These are phyloP conservation scores for Dryococelus australis DNA, from an alignment of 2,888 invertebrate species.

Conservation along the genomic window DNA sequence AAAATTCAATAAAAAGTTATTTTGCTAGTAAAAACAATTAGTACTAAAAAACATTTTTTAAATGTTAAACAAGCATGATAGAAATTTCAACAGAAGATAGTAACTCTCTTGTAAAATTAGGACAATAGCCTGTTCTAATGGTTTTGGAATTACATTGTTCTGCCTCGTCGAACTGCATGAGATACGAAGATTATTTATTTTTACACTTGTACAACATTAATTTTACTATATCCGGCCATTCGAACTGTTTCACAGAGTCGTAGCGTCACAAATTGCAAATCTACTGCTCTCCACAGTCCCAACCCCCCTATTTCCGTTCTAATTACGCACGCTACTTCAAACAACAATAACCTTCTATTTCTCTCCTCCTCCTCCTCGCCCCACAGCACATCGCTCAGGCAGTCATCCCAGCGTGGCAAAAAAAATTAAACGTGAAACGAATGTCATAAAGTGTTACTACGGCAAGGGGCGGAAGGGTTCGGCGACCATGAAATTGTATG, in stretches of 20 bases:
- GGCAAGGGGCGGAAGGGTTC: not conserved
- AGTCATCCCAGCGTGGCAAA: not conserved
- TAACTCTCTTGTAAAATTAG: not conserved
- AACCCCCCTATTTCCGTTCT: not conserved
- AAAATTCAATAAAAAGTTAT: too few relatives aligned
- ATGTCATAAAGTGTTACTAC: not conserved
- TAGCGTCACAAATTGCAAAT: conserved; percentile 1
- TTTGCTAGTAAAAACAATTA: too few relatives aligned
- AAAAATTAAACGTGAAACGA: not conserved
- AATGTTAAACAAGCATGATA: not conserved
- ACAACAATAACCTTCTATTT: not conserved
- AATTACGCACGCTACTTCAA: not conserved
- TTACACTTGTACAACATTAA: not conserved
- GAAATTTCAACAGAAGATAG: not conserved
- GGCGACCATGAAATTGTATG: not conserved
- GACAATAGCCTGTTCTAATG: not conserved
- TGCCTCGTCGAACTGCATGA: not conserved
- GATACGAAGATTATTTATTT: not conserved
- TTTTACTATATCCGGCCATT: not conserved
- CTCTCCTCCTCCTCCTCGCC: not conserved
- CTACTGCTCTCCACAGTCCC: not conserved
- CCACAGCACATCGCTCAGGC: not conserved
- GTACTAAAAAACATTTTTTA: too few relatives aligned
- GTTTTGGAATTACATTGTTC: not conserved
- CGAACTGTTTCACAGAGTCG: not conserved